Base-by-base conservation (phyloP, 2,113 vertebrate genomes). In the Amia ocellicauda region DNA sequence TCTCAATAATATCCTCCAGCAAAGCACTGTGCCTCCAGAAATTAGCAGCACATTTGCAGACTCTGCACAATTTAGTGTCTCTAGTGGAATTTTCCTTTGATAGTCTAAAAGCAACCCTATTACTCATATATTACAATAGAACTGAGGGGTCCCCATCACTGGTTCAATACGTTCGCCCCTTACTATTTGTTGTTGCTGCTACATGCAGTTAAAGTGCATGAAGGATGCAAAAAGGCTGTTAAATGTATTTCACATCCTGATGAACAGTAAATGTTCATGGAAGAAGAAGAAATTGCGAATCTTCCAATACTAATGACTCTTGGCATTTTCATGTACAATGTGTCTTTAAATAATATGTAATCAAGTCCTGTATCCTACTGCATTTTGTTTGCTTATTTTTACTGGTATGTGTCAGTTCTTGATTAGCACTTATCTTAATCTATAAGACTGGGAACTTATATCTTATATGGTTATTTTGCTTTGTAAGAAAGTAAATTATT, bases 181-280 rank as follows among this genome's bases (percentile, higher is more conserved):
- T n/a, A n/a, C n/a, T 76, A 76, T 76, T 80, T 78, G 75, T 58
- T 68, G 49, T 19, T 20, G 19, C 52, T 3, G 23, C 23, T 66
- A 66, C 66, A 66, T 71, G 29, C 73, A 65, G 62, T 67, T 79
- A 71, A 64, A 70, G 62, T 74, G 75, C 78, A 74, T 87, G 86
- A 85, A 86, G 84, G 80, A 79, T 77, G 78, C 66, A 23, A 68
- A 69, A 69, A 74, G 72, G 76, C 73, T 72, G 41, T 72, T 60
- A 63, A 81, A 80, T 81, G 79, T 67, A 82, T 88, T 85, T 86
- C 77, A 84, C 82, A 85, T 80, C 57, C 64, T 78, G 78, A 78
- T 78, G 76, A 78, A 80, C 75, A 76, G 62, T 65, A 58, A 49
- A 69, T 58, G 66, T 60, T 19, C 54, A 62, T 63, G 71, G 65